Percentiles rank a stretch among this genome's conserved stretches.
Evolutionary conservation across 2,113 vertebrate species (phyloP).

Genomic region (Prunella himalayana): DNA sequence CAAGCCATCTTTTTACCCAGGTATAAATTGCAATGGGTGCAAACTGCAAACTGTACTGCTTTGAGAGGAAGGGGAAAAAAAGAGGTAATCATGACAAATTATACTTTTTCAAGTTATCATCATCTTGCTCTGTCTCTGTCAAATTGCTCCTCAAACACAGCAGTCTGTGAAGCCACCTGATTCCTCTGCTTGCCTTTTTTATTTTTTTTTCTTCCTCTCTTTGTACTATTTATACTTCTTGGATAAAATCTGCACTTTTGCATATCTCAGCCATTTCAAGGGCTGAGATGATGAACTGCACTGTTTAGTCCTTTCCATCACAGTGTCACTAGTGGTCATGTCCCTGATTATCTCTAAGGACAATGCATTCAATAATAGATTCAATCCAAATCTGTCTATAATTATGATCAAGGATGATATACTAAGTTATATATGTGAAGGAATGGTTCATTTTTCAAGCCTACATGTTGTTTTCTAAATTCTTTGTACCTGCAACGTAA

Average conservation of each 20-base stretch:
- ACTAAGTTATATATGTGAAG: slow-evolving; percentile 52
- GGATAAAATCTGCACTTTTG: slow-evolving; percentile 66
- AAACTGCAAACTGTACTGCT: slow-evolving; percentile 61
- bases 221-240: slow-evolving; percentile 69
- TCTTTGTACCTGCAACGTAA: slow-evolving; percentile 20
- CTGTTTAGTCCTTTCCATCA: slow-evolving; percentile 63
- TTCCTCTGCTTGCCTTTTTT: neutral
- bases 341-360: slow-evolving; percentile 70
- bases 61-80: slow-evolving; percentile 14
- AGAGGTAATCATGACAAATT: slow-evolving; percentile 77
- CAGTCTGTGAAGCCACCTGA: slow-evolving; percentile 62
- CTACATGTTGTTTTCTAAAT: slow-evolving; percentile 34
- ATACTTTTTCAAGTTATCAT: slow-evolving; percentile 78
- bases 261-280: slow-evolving; percentile 69
- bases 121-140: slow-evolving; percentile 75
- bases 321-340: slow-evolving; percentile 54
- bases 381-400: slow-evolving; percentile 69
- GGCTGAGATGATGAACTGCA: slow-evolving; percentile 56
- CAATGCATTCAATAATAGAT: slow-evolving; percentile 57
- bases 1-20: slow-evolving; percentile 55
- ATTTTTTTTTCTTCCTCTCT: neutral
- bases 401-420: slow-evolving; percentile 62
- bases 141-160: slow-evolving; percentile 77
- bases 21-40: slow-evolving; percentile 69
- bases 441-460: slow-evolving; percentile 61